Evolutionary conservation across 2,113 vertebrate species (phyloP), one percentile per base, ranked within the genome.

Genomic region (Periophthalmodon schlosseri): DNA sequence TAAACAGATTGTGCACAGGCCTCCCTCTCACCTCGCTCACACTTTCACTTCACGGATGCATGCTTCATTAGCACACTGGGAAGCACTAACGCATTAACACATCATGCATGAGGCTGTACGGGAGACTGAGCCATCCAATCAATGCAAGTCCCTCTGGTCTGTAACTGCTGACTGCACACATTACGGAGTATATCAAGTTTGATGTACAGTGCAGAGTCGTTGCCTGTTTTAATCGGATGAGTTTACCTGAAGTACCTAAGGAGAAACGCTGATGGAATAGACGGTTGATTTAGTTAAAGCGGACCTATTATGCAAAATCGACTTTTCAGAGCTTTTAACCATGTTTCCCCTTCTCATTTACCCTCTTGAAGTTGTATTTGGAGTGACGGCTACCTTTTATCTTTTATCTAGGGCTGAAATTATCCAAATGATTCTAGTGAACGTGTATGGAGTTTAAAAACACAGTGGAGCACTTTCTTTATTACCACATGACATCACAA

Each of bases 81-180:
- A 73, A 67, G 71, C 72, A 63, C 76, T 70, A 24, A 28, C 18
- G 56, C 76, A 80, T 86, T 70, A 82, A 44, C 64, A 69, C 75
- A 69, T 63, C 33, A 39, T 74, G 74, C 81, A 80, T 74, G 47
- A 84, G 71, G 56, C 28, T 66, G 34, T 34, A 69, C 5, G 70
- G 52, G 54, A 75, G 68, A 60, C 69, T 72, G 74, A 72, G 34
- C 58, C 54, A 52, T 36, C 34, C 47, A 70, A 50, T 69, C 58
- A 67, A 21, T 39, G 21, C 66, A 44, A 23, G 72, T 71, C 54
- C 72, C 69, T 50, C 28, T 60, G 28, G 69, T 61, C 60, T 70
- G 47, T 49, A 80, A 69, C 75, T 52, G 76, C 34, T 70, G 46
- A 57, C 36, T 87, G 73, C 61, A 71, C 18, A 63, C 66, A 66